Evolutionary conservation across 2,888 invertebrate species (phyloP).

Genomic region (Cephus rjabovi): DNA sequence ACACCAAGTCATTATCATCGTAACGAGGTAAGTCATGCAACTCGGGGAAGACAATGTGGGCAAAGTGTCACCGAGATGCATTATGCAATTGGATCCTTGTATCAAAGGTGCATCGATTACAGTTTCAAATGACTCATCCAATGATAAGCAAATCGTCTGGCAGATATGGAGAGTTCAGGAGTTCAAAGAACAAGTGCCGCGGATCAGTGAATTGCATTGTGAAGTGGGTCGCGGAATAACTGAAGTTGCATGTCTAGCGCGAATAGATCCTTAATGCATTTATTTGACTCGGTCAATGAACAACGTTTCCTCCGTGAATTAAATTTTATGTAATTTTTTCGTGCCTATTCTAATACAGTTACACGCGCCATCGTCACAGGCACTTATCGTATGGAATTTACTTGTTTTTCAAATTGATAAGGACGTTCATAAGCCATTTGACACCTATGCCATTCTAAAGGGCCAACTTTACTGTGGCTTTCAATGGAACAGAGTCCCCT

Average conservation of each 20-base stretch:
- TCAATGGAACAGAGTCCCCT: neutral
- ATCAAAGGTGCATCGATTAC: neutral
- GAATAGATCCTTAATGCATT: neutral
- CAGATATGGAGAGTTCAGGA: neutral
- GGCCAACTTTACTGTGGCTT: neutral
- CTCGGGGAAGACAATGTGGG: neutral
- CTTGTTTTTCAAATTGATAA: neutral
- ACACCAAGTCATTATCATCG: neutral
- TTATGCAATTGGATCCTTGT: neutral
- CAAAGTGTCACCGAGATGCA: neutral
- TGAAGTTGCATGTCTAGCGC: neutral
- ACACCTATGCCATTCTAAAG: neutral
- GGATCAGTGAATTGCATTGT: neutral
- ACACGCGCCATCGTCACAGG: neutral
- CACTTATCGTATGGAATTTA: neutral
- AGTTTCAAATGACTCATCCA: neutral
- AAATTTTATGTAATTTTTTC: neutral
- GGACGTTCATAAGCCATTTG: neutral
- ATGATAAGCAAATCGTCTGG: neutral
- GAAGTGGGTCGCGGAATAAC: neutral
- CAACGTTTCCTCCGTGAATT: neutral
- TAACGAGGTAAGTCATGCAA: neutral
- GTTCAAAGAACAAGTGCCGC: neutral
- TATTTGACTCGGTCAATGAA: neutral
- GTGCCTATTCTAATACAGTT: neutral